Conservation (phyloP, 2,113 vertebrate species). For the Scomber scombrus region DNA sequence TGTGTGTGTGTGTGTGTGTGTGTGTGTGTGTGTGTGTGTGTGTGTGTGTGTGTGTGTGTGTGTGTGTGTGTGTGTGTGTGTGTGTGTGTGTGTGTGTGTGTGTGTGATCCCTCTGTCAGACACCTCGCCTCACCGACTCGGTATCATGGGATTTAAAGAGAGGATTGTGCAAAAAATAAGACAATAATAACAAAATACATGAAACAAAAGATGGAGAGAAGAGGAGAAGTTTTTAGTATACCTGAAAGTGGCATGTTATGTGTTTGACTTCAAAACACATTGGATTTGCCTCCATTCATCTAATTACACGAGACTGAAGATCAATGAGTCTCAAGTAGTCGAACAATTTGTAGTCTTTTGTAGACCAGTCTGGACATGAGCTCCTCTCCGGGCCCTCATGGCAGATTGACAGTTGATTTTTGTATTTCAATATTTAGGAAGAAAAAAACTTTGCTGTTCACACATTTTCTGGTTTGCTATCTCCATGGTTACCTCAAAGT, state of each 20-base stretch:
- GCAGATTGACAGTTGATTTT: too few relatives aligned
- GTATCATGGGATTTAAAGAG: constrained; percentile 24
- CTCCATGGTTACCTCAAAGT: too few relatives aligned
- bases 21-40: constrained; percentile 7
- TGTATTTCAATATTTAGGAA: too few relatives aligned
- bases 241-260: background rate
- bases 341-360: too few relatives aligned
- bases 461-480: too few relatives aligned
- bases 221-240: background rate
- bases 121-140: background rate
- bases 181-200: constrained; percentile 8
- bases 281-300: background rate
- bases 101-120: background rate
- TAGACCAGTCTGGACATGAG: too few relatives aligned
- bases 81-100: background rate
- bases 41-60: constrained; percentile 5
- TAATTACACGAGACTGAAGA: background rate
- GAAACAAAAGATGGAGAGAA: background rate
- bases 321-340: too few relatives aligned
- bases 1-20: too few relatives aligned
- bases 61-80: background rate
- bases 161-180: constrained; percentile 4
- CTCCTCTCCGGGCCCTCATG: too few relatives aligned
- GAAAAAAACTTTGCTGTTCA: too few relatives aligned
- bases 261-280: background rate